A percentile compares a stretch with the other conserved stretches of the same genome.
These are phyloP conservation scores for Luidia sarsii DNA, from an alignment of 53 echinoderm and acorn worm genomes.

Conservation along the genomic window DNA sequence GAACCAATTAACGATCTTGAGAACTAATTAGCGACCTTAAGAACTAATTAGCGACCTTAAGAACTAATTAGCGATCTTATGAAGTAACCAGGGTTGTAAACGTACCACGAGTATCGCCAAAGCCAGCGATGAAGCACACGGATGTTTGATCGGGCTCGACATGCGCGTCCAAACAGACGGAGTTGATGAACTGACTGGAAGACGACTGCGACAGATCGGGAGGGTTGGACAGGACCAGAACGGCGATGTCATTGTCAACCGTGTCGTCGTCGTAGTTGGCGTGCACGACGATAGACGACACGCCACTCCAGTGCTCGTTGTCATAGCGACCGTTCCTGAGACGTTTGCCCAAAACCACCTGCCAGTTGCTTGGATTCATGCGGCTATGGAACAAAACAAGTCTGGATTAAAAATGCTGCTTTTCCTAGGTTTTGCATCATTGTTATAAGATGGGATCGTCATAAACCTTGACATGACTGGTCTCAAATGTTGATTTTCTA, in stretches of 20 bases:
- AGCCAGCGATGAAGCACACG: conserved; percentile 35
- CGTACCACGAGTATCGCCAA: background rate
- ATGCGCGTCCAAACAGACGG: conserved; percentile 8
- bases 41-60: no score
- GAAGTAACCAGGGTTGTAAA: no score
- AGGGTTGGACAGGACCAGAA: conserved; percentile 25
- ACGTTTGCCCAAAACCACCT: conserved; percentile 37
- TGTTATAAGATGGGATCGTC: no score
- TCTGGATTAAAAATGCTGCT: background rate
- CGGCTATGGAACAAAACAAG: background rate
- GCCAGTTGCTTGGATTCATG: conserved; percentile 7
- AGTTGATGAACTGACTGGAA: conserved; percentile 14
- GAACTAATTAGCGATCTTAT: no score
- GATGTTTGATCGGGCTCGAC: background rate
- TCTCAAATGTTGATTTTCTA: no score
- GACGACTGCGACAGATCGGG: background rate
- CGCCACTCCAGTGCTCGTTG: conserved; percentile 15
- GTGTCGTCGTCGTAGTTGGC: conserved; percentile 20
- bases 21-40: no score
- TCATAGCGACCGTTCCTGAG: background rate
- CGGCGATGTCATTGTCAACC: conserved; percentile 44
- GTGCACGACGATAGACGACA: conserved; percentile 24
- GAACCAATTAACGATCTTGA: no score
- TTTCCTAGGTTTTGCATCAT: no score
- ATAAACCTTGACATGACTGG: no score